Conservation (phyloP, 1,140 invertebrate genomes). For the Zaprionus vittiger region DNA sequence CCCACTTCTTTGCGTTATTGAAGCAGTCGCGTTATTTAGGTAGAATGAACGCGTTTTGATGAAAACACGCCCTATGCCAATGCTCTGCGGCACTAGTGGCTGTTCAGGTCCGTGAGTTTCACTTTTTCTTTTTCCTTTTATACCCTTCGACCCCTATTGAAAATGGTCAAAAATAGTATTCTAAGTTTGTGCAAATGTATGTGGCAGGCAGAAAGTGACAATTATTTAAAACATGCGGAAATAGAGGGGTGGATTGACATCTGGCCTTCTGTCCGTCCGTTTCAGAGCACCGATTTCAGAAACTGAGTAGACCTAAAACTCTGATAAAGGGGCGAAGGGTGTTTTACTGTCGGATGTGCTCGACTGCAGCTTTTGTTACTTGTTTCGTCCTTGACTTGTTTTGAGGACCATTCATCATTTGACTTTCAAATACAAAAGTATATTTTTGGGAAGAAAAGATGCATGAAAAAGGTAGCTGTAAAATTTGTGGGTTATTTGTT, state of each 20-base stretch:
- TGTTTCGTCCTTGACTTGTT: conserved; percentile 62
- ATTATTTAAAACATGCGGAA: no score
- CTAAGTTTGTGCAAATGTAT: no score
- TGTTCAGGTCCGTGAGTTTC: conserved; percentile 29
- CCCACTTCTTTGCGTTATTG: conserved; percentile 4
- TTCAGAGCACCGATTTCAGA: no score
- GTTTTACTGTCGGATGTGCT: no score
- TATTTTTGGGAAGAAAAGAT: conserved; percentile 64
- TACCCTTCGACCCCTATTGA: no score
- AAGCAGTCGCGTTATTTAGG: conserved; percentile 10
- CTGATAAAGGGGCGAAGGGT: no score
- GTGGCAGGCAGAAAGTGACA: no score
- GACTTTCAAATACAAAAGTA: conserved; percentile 74
- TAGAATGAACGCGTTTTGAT: conserved; percentile 27
- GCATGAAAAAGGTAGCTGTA: conserved; percentile 69
- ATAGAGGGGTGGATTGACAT: no score
- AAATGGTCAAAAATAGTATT: no score
- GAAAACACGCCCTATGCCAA: conserved; percentile 17
- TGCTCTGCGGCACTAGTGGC: conserved; percentile 36
- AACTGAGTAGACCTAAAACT: no score
- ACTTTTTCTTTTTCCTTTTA: conserved; percentile 1
- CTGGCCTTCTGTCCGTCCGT: no score
- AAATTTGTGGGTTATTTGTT: conserved; percentile 71
- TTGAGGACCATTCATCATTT: conserved; percentile 62
- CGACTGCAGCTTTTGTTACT: no score